A percentile compares a stretch with the other conserved stretches of the same genome.
phyloP scores from a whole-genome alignment of 2,113 vertebrate genomes.

The Oenanthe oenanthe region DNA sequence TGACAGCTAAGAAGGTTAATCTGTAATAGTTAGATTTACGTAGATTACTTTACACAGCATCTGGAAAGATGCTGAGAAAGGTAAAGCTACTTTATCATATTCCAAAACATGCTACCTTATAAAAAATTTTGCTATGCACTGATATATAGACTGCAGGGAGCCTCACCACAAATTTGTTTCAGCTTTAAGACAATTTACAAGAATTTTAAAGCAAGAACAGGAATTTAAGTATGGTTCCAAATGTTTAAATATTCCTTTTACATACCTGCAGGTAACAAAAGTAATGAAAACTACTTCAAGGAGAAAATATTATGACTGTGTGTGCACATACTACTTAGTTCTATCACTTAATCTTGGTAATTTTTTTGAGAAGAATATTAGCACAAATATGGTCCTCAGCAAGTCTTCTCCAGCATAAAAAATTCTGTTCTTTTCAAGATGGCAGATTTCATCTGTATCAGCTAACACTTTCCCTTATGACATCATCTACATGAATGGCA shows the following conservation, averaged over 20 bases:
- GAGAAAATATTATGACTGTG: not conserved
- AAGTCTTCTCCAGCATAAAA: not conserved
- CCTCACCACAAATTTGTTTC: not conserved
- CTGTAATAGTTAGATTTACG: constrained; percentile 58
- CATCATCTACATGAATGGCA: fast-evolving
- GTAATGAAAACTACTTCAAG: not conserved
- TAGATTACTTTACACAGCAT: constrained; percentile 68
- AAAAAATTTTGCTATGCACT: not conserved
- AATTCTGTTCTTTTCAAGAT: not conserved
- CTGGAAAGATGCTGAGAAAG: constrained; percentile 57
- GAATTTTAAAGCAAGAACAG: not conserved
- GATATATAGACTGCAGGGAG: not conserved
- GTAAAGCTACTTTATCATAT: constrained; percentile 20
- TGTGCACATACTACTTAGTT: not conserved
- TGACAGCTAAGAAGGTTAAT: constrained; percentile 71
- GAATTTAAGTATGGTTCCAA: not conserved
- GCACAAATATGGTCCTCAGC: not conserved
- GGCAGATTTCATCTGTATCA: not conserved
- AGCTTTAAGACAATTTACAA: not conserved
- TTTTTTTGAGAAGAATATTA: not conserved
- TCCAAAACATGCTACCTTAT: not conserved
- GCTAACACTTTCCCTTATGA: not conserved
- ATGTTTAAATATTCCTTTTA: not conserved
- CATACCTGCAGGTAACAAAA: not conserved
- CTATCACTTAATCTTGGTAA: not conserved